Percentiles rank a stretch among this genome's conserved stretches.
phyloP scores from a whole-genome alignment of 2,113 vertebrate genomes.

The Haplochromis vanheusdeni region DNA sequence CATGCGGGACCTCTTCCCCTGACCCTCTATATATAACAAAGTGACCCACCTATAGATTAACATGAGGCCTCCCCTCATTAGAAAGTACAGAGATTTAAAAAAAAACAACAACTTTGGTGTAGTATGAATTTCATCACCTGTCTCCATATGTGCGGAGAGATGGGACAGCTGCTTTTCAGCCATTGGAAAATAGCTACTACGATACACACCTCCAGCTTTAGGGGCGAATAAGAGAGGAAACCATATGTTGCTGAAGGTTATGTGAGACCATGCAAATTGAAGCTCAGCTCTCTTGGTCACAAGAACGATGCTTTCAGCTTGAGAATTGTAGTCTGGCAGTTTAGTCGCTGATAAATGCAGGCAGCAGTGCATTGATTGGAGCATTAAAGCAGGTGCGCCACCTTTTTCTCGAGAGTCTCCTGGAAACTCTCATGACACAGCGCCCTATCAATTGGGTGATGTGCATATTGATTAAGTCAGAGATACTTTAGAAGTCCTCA shows the following conservation, averaged over 20 bases:
- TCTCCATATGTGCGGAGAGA: background rate
- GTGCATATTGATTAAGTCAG: constrained; percentile 16
- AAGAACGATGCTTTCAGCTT: background rate
- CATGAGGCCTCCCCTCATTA: background rate
- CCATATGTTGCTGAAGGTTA: constrained; percentile 16
- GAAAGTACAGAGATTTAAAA: background rate
- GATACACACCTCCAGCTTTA: background rate
- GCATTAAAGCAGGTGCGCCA: constrained; percentile 6
- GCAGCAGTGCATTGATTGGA: constrained; percentile 2
- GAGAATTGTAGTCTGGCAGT: background rate
- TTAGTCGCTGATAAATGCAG: constrained; percentile 22
- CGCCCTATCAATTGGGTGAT: background rate
- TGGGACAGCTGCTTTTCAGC: constrained; percentile 22
- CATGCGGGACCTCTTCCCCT: background rate
- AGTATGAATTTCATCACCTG: background rate
- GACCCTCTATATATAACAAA: background rate
- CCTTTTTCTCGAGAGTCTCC: constrained; percentile 17
- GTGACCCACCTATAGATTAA: background rate
- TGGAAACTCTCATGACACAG: constrained; percentile 17
- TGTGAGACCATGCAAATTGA: background rate
- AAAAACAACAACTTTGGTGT: background rate
- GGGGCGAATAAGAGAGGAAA: background rate
- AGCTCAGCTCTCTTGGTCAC: background rate
- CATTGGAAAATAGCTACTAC: background rate
- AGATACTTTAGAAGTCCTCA: background rate